Evolutionary conservation across 2,797 vertebrate genomes (phyloP).

Genomic region (Chelmon rostratus): DNA sequence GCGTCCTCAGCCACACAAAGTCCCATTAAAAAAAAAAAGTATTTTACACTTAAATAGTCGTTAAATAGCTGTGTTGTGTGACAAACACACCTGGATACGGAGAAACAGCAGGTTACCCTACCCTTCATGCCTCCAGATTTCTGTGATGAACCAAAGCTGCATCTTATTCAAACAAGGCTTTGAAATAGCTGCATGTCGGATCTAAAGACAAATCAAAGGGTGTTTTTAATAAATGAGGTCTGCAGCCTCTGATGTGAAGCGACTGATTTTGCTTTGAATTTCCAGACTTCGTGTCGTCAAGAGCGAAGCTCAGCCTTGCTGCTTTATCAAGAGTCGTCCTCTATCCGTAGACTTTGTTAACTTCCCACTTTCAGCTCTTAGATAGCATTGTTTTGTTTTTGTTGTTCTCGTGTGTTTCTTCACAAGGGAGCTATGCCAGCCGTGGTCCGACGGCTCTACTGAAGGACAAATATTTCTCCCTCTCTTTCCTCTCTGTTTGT

Average conservation of each 20-base stretch:
- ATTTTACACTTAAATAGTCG: constrained; percentile 1
- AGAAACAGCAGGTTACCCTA: constrained; percentile 5
- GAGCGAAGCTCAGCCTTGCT: constrained; percentile 35
- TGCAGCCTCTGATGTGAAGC: constrained; percentile 28
- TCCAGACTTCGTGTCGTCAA: constrained; percentile 3
- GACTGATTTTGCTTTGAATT: constrained; percentile 23
- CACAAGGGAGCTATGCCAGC: constrained; percentile 32
- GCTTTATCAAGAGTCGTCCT: constrained; percentile 8
- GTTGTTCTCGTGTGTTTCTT: constrained; percentile 36
- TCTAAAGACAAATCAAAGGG: constrained; percentile 49
- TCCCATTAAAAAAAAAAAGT: background rate
- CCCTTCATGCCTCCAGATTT: background rate
- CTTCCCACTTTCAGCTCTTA: constrained; percentile 42
- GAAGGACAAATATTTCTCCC: constrained; percentile 62
- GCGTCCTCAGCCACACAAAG: background rate
- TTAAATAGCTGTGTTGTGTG: constrained; percentile 1
- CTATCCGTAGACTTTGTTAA: constrained; percentile 34
- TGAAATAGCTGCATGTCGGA: constrained; percentile 19
- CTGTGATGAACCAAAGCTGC: constrained; percentile 18
- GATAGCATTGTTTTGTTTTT: constrained; percentile 32
- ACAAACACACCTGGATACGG: constrained; percentile 15
- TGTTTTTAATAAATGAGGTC: constrained; percentile 52
- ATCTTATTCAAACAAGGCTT: constrained; percentile 33
- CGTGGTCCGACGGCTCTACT: constrained; percentile 26
- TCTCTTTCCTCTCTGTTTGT: constrained; percentile 51